Evolutionary conservation across 2,797 vertebrate genomes (phyloP), one percentile per base, ranked within the genome.

Genomic region (Melopsittacus undulatus): DNA sequence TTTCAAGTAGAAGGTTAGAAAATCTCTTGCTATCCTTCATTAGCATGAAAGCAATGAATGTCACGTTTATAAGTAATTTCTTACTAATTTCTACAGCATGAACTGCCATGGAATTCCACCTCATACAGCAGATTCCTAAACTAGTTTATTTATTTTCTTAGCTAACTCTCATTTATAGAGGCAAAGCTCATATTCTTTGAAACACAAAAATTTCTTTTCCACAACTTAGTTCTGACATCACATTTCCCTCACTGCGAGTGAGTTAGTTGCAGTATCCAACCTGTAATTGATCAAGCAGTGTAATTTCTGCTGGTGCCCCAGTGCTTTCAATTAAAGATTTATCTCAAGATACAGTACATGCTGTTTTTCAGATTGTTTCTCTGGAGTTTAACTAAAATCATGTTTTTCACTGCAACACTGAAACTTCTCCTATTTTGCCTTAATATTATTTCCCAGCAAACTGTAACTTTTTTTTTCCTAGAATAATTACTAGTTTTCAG

Each of bases 281-380:
- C 34, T 74, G 40, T 42, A 63, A 61, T 34, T 74, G 77, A 95
- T 77, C 67, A 89, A 95, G 69, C 12, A 29, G 30, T 70, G 38
- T 18, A 76, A 87, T 93, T 95, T 93, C 67, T 93, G 45, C 38
- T 56, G 2, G 3, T 72, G 45, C 56, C 40, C 51, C 72, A 83
- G 59, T 16, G 64, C 52, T 93, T 95, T 89, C 93, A 94, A 72
- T 91, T 89, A 85, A 74, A 93, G 75, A 89, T 91, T 82, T 77
- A 29, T 92, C 32, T 87, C 40, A 45, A 92, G 81, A 87, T 93
- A 87, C 0, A 21, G 51, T 67, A 84, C 36, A 38, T 10, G 19
- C 29, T 87, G 48, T 34, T 95, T 67, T 93, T 74, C 64, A 93
- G 36, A 79, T 64, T 63, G 68, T 80, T 95, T 87, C 67, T 93